phyloP scores from a whole-genome alignment of 2,797 vertebrate genomes.

The Malurus splendens region DNA sequence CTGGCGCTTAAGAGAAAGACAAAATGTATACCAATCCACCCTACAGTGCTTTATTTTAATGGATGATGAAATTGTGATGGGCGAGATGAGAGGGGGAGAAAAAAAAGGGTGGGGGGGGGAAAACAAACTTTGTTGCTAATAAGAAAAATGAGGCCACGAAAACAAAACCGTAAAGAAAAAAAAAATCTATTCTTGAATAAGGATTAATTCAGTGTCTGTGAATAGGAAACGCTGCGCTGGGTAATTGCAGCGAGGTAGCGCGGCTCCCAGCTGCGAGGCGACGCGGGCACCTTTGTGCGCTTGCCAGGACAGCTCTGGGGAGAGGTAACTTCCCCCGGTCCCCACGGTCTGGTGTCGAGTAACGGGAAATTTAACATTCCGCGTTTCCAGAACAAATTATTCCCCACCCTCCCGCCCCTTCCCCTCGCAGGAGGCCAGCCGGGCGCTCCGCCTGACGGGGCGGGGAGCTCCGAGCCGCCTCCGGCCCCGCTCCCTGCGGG shows the following conservation, averaged over 20 bases:
- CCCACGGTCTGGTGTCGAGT: background rate
- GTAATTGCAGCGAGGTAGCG: slow-evolving; percentile 16
- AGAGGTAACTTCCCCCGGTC: background rate
- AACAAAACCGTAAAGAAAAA: background rate
- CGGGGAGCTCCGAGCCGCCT: background rate
- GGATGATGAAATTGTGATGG: background rate
- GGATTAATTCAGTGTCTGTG: background rate
- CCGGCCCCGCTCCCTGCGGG: background rate
- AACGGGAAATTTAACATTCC: background rate
- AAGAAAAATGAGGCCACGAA: background rate
- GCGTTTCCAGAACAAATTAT: background rate
- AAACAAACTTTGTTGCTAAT: slow-evolving; percentile 11
- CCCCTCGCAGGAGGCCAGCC: background rate
- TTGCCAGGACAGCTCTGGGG: slow-evolving; percentile 3
- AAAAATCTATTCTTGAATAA: background rate
- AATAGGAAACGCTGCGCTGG: background rate
- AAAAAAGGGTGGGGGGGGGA: accelerated
- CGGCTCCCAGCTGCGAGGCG: slow-evolving; percentile 26
- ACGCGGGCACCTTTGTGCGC: background rate
- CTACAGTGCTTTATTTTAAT: background rate
- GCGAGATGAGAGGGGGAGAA: accelerated
- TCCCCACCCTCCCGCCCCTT: accelerated
- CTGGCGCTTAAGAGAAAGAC: background rate
- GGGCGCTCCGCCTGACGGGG: background rate
- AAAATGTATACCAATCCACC: background rate